Conservation (phyloP, 2,888 invertebrate genomes). For the Amphimallon solstitiale region DNA sequence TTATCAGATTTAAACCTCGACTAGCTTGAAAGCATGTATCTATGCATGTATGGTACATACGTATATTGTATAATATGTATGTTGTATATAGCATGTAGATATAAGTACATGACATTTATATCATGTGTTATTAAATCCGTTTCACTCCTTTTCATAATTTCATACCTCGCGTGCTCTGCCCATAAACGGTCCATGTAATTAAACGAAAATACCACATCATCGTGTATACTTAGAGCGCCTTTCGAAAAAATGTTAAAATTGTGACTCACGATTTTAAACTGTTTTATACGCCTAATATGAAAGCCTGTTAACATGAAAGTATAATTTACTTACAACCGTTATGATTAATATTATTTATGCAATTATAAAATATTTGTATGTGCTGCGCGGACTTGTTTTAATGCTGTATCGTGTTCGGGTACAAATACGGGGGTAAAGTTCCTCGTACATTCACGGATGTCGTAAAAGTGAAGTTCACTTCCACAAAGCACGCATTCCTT, state of each 20-base stretch:
- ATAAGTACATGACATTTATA: too few species aligned
- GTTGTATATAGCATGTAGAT: too few species aligned
- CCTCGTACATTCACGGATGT: neutral
- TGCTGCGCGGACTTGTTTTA: neutral
- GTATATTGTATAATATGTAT: too few species aligned
- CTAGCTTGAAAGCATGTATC: too few species aligned
- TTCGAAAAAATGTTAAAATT: constrained; percentile 3
- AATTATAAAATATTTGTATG: constrained; percentile 7
- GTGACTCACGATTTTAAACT: constrained; percentile 8
- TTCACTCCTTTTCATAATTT: too few species aligned
- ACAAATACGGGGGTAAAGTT: neutral
- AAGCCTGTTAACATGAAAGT: constrained; percentile 11
- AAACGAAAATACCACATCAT: constrained; percentile 10
- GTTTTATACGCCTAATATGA: neutral
- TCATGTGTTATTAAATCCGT: too few species aligned
- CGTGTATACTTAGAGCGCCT: neutral
- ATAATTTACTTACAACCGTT: constrained; percentile 7
- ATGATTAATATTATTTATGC: constrained; percentile 13
- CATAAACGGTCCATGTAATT: neutral
- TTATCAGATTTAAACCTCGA: too few species aligned
- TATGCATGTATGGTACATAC: too few species aligned
- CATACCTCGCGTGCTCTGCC: too few species aligned
- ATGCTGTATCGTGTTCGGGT: neutral
- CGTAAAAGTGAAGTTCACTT: neutral
- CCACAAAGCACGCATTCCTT: neutral